Conservation (phyloP, 2,797 vertebrate genomes). For the Platalea minor region DNA sequence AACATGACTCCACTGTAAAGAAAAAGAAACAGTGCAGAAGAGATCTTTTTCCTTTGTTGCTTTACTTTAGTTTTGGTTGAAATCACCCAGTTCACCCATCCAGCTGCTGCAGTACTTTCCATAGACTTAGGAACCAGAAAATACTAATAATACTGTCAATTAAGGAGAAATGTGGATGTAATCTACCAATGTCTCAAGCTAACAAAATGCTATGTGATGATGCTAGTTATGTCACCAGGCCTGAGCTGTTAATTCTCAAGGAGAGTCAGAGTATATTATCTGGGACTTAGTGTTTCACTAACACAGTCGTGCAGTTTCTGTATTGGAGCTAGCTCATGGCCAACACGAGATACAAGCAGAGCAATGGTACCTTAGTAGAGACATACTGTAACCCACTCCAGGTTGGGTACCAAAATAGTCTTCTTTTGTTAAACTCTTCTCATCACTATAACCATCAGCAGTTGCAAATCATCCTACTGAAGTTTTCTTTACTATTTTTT, state of each 20-base stretch:
- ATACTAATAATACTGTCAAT: background rate
- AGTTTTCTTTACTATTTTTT: background rate
- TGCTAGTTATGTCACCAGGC: background rate
- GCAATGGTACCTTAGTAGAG: background rate
- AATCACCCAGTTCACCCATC: background rate
- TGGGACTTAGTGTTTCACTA: background rate
- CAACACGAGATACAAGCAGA: background rate
- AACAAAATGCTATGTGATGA: background rate
- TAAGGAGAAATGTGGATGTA: background rate
- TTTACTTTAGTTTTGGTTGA: background rate
- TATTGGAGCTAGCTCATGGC: background rate
- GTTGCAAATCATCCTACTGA: background rate
- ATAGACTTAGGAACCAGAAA: background rate
- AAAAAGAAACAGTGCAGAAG: background rate
- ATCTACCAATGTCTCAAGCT: background rate
- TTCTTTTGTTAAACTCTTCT: background rate
- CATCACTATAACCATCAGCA: background rate
- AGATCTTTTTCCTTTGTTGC: background rate
- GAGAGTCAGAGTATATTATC: background rate
- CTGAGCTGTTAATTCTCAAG: background rate
- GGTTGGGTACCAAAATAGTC: background rate
- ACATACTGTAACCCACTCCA: background rate
- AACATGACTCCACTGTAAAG: background rate
- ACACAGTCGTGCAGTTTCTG: background rate
- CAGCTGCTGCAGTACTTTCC: background rate